These are phyloP conservation scores for Protomyctophum bolini DNA, from an alignment of 2,113 vertebrate species.

Conservation along the genomic window DNA sequence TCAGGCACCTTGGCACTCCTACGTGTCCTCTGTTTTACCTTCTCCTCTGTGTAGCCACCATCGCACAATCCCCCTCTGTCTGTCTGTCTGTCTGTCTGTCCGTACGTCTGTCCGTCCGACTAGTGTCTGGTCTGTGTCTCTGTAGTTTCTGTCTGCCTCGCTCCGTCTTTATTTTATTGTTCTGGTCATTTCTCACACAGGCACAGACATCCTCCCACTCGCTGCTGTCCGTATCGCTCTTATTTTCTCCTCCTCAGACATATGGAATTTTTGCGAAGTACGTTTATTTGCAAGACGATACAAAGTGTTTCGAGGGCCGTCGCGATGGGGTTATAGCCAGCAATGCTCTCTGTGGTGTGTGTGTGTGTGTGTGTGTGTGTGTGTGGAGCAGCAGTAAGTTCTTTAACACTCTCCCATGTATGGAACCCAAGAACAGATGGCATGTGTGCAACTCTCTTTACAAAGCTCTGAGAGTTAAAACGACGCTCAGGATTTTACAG, in stretches of 20 bases:
- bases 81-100: no score
- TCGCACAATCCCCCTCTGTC: slow-evolving; percentile 15
- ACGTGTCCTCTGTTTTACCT: slow-evolving; percentile 63
- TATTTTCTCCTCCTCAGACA: slow-evolving; percentile 33
- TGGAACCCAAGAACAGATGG: slow-evolving; percentile 67
- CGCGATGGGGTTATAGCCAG: slow-evolving; percentile 59
- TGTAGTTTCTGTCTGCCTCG: background rate
- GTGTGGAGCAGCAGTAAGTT: slow-evolving; percentile 41
- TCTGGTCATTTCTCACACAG: slow-evolving; percentile 18
- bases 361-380: slow-evolving; percentile 20
- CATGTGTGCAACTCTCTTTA: slow-evolving; percentile 6
- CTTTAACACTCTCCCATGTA: slow-evolving; percentile 43
- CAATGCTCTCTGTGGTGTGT: slow-evolving; percentile 1
- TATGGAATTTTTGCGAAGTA: slow-evolving; percentile 53
- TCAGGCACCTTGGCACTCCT: slow-evolving; percentile 50
- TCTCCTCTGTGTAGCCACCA: slow-evolving; percentile 46
- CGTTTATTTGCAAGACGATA: slow-evolving; percentile 61
- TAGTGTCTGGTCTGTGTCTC: no score
- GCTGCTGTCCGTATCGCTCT: background rate
- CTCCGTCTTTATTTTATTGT: background rate
- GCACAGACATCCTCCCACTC: slow-evolving; percentile 3
- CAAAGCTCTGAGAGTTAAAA: no score
- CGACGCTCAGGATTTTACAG: no score
- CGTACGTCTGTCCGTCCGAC: no score
- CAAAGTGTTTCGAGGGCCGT: slow-evolving; percentile 58